Base-by-base conservation (phyloP, 2,888 invertebrate genomes). In the Euspilapteryx auroguttella region DNA sequence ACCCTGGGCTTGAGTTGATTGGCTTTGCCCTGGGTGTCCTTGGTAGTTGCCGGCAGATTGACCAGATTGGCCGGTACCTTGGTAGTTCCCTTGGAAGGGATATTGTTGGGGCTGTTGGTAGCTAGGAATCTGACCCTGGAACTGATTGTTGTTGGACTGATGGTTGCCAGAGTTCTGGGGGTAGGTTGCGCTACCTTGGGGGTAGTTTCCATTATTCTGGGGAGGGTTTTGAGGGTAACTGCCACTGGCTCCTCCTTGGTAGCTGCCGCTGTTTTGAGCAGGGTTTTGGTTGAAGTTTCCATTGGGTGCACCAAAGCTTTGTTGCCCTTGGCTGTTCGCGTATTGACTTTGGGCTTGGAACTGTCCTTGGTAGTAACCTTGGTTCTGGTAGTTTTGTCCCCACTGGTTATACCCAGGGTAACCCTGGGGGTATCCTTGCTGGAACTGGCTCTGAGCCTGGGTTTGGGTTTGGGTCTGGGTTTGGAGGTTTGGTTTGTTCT, bases 401-500 rank as follows among this genome's bases (percentile, higher is more conserved):
- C 37, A 25, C 23, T 50, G 47, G 36, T 51, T 44, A 14, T 31
- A 27, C 12, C 43, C 52, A 2, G 47, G 50, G 22, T 48, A 49
- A 3, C 31, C 29, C 26, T 41, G 49, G 25, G 24, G 9, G 17
- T 12, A 10, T 25, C 30, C 25, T 12, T 25, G 29, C 20, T 31
- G 33, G 27, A 25, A 35, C 12, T 34, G 35, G 35, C 20, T 27
- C 33, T 34, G 21, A 12, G 12, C 6, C 34, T 26, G 30, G 8
- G 12, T 13, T 4, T 30, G 23, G 10, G 25, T 12, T 7, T 10
- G 14, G 12, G 5, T 5, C 17, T 41, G 17, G 33, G 37, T 10
- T 30, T 32, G 10, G 31, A 41, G 3, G 28, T 26, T 26, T 0
- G 64, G 68, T 29, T 71, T 73, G 39, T 59, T 62, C 38, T 73